Base-by-base conservation (phyloP, 2,797 vertebrate genomes). In the Hydrolagus colliei region DNA sequence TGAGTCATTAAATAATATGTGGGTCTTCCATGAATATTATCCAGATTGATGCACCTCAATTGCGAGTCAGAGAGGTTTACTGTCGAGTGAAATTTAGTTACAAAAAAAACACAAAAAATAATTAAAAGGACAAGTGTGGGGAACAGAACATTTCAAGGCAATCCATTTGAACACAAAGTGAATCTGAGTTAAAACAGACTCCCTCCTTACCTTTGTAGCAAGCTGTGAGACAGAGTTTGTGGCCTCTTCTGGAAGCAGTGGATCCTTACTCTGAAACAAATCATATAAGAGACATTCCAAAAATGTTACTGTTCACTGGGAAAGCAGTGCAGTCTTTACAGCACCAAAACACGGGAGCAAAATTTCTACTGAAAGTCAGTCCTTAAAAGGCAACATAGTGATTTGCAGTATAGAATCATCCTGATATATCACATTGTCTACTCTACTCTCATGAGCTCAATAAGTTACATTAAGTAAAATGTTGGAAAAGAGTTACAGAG, bases 161-260 rank as follows among this genome's bases (percentile, higher is more conserved):
- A 71, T 84, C 79, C 16, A 65, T 79, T 59, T 35, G 41, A 35
- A 63, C 20, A 32, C 10, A 12, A 68, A 35, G 32, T 27, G 27
- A 41, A 27, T 41, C 63, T 41, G 62, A 84, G 79, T 68, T 63
- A 84, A 68, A 84, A 41, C 79, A 84, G 79, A n/a, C 27, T 68
- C 79, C 79, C 27, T 68, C 79, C 79, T 27, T 68, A 84, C 79
- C 79, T 84, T 84, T 18, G 79, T 84, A 41, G 79, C 79, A 13
- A 84, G 79, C 79, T 71, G 79, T 11, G 79, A 84, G 16, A 84
- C 79, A 71, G 79, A 84, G n/a, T 65, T 84, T 71, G 79, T 84
- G 68, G 79, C 32, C 79, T 84, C 79, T 84, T 84, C 79, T 71
- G 79, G 79, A 71, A 84, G 79, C 79, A 84, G 20, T n/a, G 79